Percentiles rank a stretch among this genome's conserved stretches.
These are phyloP conservation scores for Agrilus planipennis DNA, from an alignment of 1,140 invertebrate species.

Conservation along the genomic window DNA sequence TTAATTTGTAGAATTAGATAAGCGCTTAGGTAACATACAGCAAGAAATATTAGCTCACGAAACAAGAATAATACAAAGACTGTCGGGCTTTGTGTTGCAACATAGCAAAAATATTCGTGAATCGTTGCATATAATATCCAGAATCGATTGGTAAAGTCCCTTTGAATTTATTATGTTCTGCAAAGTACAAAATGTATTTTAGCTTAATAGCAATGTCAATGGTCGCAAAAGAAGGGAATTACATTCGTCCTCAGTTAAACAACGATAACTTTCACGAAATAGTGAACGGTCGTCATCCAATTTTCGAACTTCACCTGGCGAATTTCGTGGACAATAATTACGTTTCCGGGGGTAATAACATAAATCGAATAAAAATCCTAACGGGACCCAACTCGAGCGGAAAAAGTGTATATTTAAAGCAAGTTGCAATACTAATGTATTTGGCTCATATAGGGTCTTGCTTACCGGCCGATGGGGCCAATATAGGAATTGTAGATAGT, in stretches of 20 bases:
- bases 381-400: slow-evolving; percentile 86
- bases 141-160: slow-evolving; percentile 68
- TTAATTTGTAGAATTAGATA: slow-evolving; percentile 57
- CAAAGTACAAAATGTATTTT: slow-evolving; percentile 6
- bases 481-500: slow-evolving; percentile 55
- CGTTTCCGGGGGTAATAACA: slow-evolving; percentile 37
- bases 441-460: slow-evolving; percentile 83
- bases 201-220: slow-evolving; percentile 63
- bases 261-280: slow-evolving; percentile 51
- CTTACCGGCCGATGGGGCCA: slow-evolving; percentile 67
- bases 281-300: slow-evolving; percentile 61
- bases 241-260: slow-evolving; percentile 53
- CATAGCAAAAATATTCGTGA: slow-evolving; percentile 46
- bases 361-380: slow-evolving; percentile 63
- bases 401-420: slow-evolving; percentile 85
- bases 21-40: slow-evolving; percentile 59
- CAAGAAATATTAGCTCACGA: slow-evolving; percentile 65
- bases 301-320: slow-evolving; percentile 54
- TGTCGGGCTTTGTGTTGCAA: slow-evolving; percentile 52
- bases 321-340: slow-evolving; percentile 66
- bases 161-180: slow-evolving; percentile 10
- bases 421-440: slow-evolving; percentile 62
- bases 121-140: slow-evolving; percentile 50
- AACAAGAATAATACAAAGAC: slow-evolving; percentile 56
- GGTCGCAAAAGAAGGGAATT: slow-evolving; percentile 58